A percentile compares a stretch with the other conserved stretches of the same genome.
Evolutionary conservation across 2,797 vertebrate species (phyloP).

Genomic region (Eupleurogrammus muticus): DNA sequence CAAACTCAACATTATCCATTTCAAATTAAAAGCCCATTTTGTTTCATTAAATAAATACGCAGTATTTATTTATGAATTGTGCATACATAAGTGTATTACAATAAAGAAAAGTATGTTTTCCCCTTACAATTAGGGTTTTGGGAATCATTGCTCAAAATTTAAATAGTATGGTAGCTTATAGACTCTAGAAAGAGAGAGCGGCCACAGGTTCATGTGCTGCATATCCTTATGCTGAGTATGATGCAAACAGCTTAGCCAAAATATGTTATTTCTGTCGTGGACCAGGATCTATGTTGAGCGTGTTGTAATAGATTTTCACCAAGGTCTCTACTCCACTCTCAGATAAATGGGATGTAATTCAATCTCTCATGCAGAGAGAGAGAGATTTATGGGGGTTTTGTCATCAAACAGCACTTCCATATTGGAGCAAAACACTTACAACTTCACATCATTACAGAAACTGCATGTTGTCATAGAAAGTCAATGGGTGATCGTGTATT

Average conservation of each 20-base stretch:
- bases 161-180: too few species aligned
- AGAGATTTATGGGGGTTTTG: background rate
- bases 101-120: too few species aligned
- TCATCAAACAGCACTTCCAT: slow-evolving; percentile 3
- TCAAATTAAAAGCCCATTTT: too few species aligned
- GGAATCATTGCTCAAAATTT: too few species aligned
- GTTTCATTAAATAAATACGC: too few species aligned
- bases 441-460: background rate
- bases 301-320: background rate
- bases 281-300: background rate
- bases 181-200: too few species aligned
- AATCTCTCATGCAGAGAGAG: background rate
- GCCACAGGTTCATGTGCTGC: too few species aligned
- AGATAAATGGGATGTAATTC: background rate
- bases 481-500: background rate
- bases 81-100: too few species aligned
- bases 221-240: too few species aligned
- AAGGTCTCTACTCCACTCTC: slow-evolving; percentile 1
- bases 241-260: background rate
- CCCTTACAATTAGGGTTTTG: too few species aligned
- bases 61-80: too few species aligned
- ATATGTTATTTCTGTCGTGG: background rate
- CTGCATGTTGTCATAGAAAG: slow-evolving; percentile 43
- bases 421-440: background rate
- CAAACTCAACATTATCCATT: too few species aligned